Base-by-base conservation (phyloP, 2,888 invertebrate species). In the Drosophila quasianomalipes region DNA sequence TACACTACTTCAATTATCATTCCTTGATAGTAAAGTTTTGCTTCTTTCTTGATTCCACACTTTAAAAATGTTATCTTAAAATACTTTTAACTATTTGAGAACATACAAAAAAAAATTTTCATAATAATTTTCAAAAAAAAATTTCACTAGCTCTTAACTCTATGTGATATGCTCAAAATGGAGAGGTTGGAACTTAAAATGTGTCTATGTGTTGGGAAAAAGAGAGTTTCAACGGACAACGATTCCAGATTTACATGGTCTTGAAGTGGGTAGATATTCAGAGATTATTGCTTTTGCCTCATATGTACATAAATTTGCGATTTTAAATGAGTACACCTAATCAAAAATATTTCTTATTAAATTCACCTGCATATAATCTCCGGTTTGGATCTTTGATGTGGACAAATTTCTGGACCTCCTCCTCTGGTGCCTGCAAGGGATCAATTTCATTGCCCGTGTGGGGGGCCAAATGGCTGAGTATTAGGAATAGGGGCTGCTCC, bases 401-500 rank as follows among this genome's bases (percentile, higher is more conserved):
- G 0, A 93, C 85, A 89, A 96, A 97, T 89, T 95, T 95, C 0
- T 95, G 94, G 5, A 97, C 94, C 88, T 96, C 96, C 74, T 96
- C 95, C 79, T 95, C 94, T 0, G 97, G 97, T 0, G 97, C 97
- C 93, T 97, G 96, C 47, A 97, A 55, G 0, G 93, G 95, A 14
- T 96, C 95, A 59, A 96, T 96, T 0, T 94, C 94, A 87, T 97
- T 97, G 9, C 95, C 96, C 0, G 96, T 94, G 91, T 98, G 98
- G 0, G 96, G 96, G 0, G 98, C 98, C 54, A 96, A 94, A 92
- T 98, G 97, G 0, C 96, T 95, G 52, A 98, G 88, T 93, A 97
- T 95, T 74, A 98, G 93, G 89, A 97, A 98, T 69, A 98, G 93
- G 0, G 98, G 97, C 14, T 83, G 57, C 1, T 79, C 31, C 22